These are phyloP conservation scores for Synergus itoensis DNA, from an alignment of 2,888 invertebrate species.

Conservation along the genomic window DNA sequence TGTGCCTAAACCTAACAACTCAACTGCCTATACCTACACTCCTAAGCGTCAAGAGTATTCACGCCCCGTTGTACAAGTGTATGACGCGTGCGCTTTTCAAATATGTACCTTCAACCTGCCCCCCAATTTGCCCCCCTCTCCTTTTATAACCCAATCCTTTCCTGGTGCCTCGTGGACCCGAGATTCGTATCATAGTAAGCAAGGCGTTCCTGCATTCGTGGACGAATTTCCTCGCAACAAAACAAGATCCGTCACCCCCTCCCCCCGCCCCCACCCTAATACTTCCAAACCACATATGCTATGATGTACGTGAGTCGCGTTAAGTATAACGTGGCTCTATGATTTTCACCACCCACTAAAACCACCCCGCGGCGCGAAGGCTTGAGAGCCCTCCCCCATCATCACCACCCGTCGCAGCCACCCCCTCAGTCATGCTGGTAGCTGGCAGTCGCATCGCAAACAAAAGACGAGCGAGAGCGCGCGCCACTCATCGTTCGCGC, in stretches of 20 bases:
- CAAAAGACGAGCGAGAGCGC: constrained; percentile 75
- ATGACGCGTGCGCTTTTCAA: constrained; percentile 33
- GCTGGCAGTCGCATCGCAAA: constrained; percentile 74
- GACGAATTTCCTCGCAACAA: background rate
- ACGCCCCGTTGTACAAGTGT: constrained; percentile 5
- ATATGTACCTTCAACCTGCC: constrained; percentile 1
- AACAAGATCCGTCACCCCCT: background rate
- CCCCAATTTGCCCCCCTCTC: too few species aligned
- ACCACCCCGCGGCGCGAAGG: constrained; percentile 37
- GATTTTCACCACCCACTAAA: constrained; percentile 60
- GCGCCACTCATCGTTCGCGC: constrained; percentile 73
- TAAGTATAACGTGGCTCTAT: constrained; percentile 71
- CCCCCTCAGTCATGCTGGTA: constrained; percentile 43
- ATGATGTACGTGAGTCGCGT: constrained; percentile 64
- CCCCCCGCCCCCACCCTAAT: background rate
- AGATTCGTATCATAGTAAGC: background rate
- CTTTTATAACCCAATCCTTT: background rate
- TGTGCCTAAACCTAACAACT: background rate
- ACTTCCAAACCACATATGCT: background rate
- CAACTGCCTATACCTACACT: background rate
- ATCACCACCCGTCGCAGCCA: constrained; percentile 35
- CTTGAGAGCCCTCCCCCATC: constrained; percentile 40
- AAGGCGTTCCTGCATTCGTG: background rate
- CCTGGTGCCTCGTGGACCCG: background rate
- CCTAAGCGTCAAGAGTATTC: constrained; percentile 8